Evolutionary conservation across 2,797 vertebrate genomes (phyloP), one percentile per base, ranked within the genome.

Genomic region (Serranus cabrilla): DNA sequence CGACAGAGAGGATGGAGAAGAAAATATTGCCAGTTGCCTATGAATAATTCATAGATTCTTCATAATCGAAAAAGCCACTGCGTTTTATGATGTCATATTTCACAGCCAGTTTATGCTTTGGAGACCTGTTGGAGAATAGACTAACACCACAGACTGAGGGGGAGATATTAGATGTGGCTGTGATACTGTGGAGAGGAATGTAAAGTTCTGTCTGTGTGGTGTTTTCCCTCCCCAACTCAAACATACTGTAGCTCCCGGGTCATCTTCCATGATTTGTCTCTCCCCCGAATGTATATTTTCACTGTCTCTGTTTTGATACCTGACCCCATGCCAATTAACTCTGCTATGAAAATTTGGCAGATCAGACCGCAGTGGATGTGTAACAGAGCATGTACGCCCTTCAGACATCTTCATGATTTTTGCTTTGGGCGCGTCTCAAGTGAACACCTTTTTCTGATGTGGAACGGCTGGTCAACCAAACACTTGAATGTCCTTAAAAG

Each of bases 31-130:
- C 49, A 67, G 65, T 74, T 46, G 25, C 71, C 47, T 66, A 60
- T 92, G 87, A 92, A 93, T 92, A 75, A 92, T 90, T 89, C 87
- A 92, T 78, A 68, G 67, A 52, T 78, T 67, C 27, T 74, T 83
- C 69, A 82, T 87, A 74, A 92, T 92, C 80, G 67, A 87, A 90
- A 91, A 85, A 84, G 76, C 66, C 65, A 80, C 73, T 74, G 70
- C 66, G 66, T 82, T 93, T 92, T 90, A 92, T 88, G 74, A 88
- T 86, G 77, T 78, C 66, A 64, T 88, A 89, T 89, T 89, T 93
- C 85, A 90, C n/a, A 74, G 81, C 75, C 74, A 61, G 82, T 76
- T 85, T 83, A 69, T 55, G 70, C 80, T 84, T 79, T 73, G 57
- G 54, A 84, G 78, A 57, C 39, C 21, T 56, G 52, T 62, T 54